A percentile compares a stretch with the other conserved stretches of the same genome.
phyloP scores from a whole-genome alignment of 2,888 invertebrate species.

The Zeuzera pyrina region DNA sequence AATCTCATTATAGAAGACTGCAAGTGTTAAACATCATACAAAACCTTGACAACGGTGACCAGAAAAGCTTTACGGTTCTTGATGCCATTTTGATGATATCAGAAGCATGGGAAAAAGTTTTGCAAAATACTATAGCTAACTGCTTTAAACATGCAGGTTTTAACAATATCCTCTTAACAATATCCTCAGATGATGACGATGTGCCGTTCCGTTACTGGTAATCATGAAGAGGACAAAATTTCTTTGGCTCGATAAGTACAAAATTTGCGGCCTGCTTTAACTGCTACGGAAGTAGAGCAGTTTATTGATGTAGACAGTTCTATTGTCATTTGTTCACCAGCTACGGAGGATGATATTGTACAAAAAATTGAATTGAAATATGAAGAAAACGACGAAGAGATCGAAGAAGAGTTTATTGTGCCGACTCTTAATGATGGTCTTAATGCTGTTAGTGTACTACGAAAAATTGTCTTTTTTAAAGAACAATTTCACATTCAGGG shows the following conservation, averaged over 20 bases:
- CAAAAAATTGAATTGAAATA: slow-evolving; percentile 7
- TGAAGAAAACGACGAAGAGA: slow-evolving; percentile 4
- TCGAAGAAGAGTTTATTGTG: slow-evolving; percentile 6
- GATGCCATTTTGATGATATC: slow-evolving; percentile 19
- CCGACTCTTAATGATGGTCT: slow-evolving; percentile 12
- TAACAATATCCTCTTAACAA: slow-evolving; percentile 9
- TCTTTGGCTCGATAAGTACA: slow-evolving; percentile 8
- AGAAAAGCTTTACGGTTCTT: slow-evolving; percentile 12
- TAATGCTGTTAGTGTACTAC: slow-evolving; percentile 16
- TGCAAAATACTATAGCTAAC: slow-evolving; percentile 12
- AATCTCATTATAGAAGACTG: slow-evolving; percentile 11
- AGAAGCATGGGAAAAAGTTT: slow-evolving; percentile 17
- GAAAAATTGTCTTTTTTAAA: slow-evolving; percentile 16
- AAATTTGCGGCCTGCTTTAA: slow-evolving; percentile 11
- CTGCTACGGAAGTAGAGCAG: slow-evolving; percentile 1
- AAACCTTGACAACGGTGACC: slow-evolving; percentile 9
- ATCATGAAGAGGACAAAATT: slow-evolving; percentile 4
- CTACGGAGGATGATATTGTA: slow-evolving; percentile 3
- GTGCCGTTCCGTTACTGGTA: neutral
- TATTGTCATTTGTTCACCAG: slow-evolving; percentile 1
- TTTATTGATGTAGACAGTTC: slow-evolving; percentile 1
- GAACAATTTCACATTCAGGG: slow-evolving; percentile 8
- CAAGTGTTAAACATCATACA: slow-evolving; percentile 13
- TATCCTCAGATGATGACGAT: slow-evolving; percentile 8
- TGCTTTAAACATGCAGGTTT: slow-evolving; percentile 16